Conservation (phyloP, 2,888 invertebrate genomes). For the Torymus aiolomorphi region DNA sequence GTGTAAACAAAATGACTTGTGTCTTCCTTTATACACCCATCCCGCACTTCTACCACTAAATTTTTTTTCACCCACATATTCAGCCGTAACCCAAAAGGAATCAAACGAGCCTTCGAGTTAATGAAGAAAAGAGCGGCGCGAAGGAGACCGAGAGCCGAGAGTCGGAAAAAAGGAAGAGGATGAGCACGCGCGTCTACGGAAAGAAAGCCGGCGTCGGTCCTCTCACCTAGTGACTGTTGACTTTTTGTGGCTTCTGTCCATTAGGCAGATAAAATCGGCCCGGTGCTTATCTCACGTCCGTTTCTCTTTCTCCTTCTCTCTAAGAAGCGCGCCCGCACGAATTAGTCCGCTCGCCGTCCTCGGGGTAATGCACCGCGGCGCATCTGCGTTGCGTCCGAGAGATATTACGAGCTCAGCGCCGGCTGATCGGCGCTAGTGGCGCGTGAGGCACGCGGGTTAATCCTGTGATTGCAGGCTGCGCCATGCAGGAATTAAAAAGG, state of each 20-base stretch:
- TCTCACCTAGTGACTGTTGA: constrained; percentile 67
- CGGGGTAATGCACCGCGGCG: constrained; percentile 13
- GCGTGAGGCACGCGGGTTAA: no score
- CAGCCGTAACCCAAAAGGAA: constrained; percentile 2
- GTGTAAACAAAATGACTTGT: constrained; percentile 40
- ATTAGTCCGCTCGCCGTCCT: constrained; percentile 38
- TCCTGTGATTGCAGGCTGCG: no score
- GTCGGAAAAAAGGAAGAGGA: not conserved
- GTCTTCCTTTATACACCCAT: constrained; percentile 19
- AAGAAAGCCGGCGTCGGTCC: constrained; percentile 45
- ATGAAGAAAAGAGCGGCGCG: constrained; percentile 43
- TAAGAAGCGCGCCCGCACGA: constrained; percentile 26
- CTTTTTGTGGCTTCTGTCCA: constrained; percentile 71
- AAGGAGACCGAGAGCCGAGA: constrained; percentile 1
- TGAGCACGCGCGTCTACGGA: constrained; percentile 17
- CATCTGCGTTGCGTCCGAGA: no score
- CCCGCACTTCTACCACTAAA: no score
- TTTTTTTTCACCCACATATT: no score
- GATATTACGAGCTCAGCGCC: no score
- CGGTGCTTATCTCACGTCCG: constrained; percentile 41
- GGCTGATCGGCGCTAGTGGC: no score
- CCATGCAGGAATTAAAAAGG: no score
- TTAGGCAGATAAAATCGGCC: constrained; percentile 69
- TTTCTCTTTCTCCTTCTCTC: constrained; percentile 18
- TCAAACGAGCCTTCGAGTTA: constrained; percentile 14